A percentile compares a stretch with the other conserved stretches of the same genome.
Conservation (phyloP, 2,888 invertebrate genomes). For the Melikaiella ostensackeni region DNA sequence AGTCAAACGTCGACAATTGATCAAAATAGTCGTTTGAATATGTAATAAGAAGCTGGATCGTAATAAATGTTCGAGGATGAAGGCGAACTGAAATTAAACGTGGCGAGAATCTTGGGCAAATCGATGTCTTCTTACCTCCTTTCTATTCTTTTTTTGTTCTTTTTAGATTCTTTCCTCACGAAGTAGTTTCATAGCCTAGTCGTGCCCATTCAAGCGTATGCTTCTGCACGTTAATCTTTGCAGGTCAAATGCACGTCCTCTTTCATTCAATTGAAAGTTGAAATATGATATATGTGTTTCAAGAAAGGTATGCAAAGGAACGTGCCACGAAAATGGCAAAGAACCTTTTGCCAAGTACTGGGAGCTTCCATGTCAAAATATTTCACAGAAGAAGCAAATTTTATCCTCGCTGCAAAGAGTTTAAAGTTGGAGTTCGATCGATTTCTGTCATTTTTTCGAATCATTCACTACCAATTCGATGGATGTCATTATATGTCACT, state of each 20-base stretch:
- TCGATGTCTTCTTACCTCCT: conserved; percentile 42
- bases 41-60: background rate
- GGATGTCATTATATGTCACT: too few relatives aligned
- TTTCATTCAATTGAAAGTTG: conserved; percentile 40
- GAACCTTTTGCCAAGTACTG: background rate
- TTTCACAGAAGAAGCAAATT: background rate
- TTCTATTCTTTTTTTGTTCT: conserved; percentile 23
- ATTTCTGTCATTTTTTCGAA: too few relatives aligned
- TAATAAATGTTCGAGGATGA: conserved; percentile 2
- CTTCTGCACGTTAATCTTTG: conserved; percentile 60
- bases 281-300: conserved; percentile 27
- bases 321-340: background rate
- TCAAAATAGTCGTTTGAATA: background rate
- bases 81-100: background rate
- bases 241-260: conserved; percentile 56
- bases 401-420: background rate
- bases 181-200: conserved; percentile 37
- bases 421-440: background rate
- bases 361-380: background rate
- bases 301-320: background rate
- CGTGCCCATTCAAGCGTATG: conserved; percentile 51
- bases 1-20: background rate
- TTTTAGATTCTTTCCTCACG: background rate
- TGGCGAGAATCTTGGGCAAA: conserved; percentile 2
- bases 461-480: too few relatives aligned